Percentiles rank a stretch among this genome's conserved stretches.
phyloP scores from a whole-genome alignment of 2,113 vertebrate genomes.

The Natator depressus region DNA sequence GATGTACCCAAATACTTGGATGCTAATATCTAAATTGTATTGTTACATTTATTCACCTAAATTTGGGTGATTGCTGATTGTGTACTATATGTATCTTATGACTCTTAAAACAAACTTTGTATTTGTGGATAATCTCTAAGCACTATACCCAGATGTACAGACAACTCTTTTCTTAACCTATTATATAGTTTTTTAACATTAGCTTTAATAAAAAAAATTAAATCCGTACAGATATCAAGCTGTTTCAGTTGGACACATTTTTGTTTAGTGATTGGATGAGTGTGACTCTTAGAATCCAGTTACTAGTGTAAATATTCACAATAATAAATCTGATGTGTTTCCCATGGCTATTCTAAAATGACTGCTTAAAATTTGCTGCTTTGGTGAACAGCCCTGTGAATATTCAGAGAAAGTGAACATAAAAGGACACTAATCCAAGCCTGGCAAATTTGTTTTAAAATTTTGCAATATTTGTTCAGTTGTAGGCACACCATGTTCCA shows the following conservation, averaged over 20 bases:
- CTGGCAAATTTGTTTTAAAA: not conserved
- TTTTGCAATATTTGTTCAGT: not conserved
- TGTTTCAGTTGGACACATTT: not conserved
- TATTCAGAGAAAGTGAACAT: not conserved
- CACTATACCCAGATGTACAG: too few relatives aligned
- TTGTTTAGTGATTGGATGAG: not conserved
- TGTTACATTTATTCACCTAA: too few relatives aligned
- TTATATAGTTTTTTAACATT: too few relatives aligned
- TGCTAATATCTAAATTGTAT: too few relatives aligned
- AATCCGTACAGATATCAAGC: not conserved
- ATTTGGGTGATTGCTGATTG: too few relatives aligned
- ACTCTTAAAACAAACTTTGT: too few relatives aligned
- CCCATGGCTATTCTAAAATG: not conserved
- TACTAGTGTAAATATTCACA: not conserved
- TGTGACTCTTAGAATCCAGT: not conserved
- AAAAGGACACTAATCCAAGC: not conserved
- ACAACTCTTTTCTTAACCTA: too few relatives aligned
- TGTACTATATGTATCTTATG: too few relatives aligned
- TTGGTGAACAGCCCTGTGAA: not conserved
- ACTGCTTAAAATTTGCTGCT: not conserved
- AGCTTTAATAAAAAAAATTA: too few relatives aligned
- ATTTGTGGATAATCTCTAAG: too few relatives aligned
- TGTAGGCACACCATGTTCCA: not conserved
- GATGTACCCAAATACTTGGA: too few relatives aligned
- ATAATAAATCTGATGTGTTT: not conserved